Percentiles rank a stretch among this genome's conserved stretches.
Conservation (phyloP, 1,140 invertebrate genomes). For the Mylabris phalerata region DNA sequence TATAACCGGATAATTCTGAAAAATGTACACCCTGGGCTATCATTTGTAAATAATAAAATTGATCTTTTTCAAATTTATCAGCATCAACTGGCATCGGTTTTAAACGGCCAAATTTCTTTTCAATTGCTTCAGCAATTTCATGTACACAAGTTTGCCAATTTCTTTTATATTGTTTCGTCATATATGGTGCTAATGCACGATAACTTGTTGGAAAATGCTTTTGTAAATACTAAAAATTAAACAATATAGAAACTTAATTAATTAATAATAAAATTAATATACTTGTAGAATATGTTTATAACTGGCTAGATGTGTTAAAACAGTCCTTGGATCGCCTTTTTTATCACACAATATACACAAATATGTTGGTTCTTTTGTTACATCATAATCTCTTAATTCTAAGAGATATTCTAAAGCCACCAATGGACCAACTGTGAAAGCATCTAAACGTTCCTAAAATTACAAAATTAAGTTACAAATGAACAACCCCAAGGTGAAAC, state of each 20-base stretch:
- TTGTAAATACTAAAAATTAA: constrained; percentile 43
- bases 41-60: constrained; percentile 49
- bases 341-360: constrained; percentile 69
- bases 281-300: constrained; percentile 52
- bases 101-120: constrained; percentile 54
- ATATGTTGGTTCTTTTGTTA: constrained; percentile 58
- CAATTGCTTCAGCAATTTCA: constrained; percentile 54
- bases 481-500: no score
- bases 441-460: constrained; percentile 35
- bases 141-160: constrained; percentile 47
- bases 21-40: constrained; percentile 50
- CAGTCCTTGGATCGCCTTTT: constrained; percentile 64
- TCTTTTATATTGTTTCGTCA: constrained; percentile 46
- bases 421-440: constrained; percentile 39
- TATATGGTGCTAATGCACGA: constrained; percentile 35
- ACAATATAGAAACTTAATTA: not conserved
- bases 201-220: constrained; percentile 48
- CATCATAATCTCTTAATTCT: constrained; percentile 57
- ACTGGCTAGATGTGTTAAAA: constrained; percentile 67
- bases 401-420: constrained; percentile 62
- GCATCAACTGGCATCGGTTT: constrained; percentile 50
- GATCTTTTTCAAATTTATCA: constrained; percentile 49
- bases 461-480: not conserved
- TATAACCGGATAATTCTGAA: constrained; percentile 35
- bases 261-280: not conserved